phyloP scores from a whole-genome alignment of 2,797 vertebrate species.

The Helostoma temminkii region DNA sequence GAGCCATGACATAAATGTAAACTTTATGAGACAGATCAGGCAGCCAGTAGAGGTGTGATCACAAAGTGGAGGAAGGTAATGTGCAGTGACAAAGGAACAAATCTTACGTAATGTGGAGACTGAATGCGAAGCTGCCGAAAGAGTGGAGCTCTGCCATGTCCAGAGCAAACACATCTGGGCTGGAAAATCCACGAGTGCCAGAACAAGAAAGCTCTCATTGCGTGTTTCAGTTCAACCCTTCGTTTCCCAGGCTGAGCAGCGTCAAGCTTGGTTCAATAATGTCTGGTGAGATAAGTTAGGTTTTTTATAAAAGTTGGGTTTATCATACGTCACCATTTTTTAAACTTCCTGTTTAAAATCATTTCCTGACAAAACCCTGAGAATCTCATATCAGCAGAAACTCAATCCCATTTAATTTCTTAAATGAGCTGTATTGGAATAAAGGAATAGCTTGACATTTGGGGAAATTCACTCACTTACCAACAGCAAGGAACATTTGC shows the following conservation, averaged over 20 bases:
- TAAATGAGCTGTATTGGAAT: no score
- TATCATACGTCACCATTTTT: no score
- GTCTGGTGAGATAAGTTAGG: no score
- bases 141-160: conserved; percentile 22
- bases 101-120: conserved; percentile 16
- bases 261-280: conserved; percentile 3
- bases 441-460: no score
- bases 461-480: no score
- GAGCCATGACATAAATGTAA: conserved; percentile 32
- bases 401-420: no score
- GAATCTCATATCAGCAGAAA: no score
- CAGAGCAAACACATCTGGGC: conserved; percentile 51
- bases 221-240: conserved; percentile 32
- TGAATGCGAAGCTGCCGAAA: conserved; percentile 29
- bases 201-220: conserved; percentile 33
- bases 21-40: conserved; percentile 1
- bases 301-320: no score
- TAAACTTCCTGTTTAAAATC: no score
- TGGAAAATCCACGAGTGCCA: conserved; percentile 46
- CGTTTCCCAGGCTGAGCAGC: background rate
- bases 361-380: no score
- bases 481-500: no score
- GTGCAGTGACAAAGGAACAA: conserved; percentile 6
- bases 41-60: conserved; percentile 23
- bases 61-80: conserved; percentile 18